Conservation (phyloP, 2,797 vertebrate species). For the Eulemur rubriventer region DNA sequence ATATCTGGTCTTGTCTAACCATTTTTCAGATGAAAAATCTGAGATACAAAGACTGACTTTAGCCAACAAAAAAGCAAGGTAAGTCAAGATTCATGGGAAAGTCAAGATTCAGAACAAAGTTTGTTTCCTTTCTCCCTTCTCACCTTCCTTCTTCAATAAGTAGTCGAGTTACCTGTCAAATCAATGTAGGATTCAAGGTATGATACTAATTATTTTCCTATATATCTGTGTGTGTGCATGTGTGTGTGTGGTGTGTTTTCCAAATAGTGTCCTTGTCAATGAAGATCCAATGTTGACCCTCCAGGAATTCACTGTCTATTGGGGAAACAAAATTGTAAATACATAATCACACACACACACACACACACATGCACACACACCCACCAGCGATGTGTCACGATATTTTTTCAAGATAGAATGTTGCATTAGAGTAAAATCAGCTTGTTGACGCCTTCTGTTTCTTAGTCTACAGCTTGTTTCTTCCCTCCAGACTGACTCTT, state of each 20-base stretch:
- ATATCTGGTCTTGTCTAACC: neutral
- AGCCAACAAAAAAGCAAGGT: neutral
- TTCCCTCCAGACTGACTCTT: conserved; percentile 50
- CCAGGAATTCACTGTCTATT: neutral
- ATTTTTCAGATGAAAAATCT: neutral
- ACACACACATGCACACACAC: neutral
- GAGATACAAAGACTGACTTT: neutral
- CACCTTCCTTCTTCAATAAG: conserved; percentile 17
- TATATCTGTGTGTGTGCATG: neutral
- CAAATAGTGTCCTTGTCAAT: neutral
- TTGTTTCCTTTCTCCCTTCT: neutral
- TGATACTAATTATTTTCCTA: neutral
- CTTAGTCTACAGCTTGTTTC: conserved; percentile 20
- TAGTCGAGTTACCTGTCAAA: neutral
- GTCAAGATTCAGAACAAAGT: conserved; percentile 5
- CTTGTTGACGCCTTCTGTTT: neutral
- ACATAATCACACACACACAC: neutral
- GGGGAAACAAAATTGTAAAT: conserved; percentile 4
- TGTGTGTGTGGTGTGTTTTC: neutral
- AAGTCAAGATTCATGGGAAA: neutral
- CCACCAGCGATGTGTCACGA: neutral
- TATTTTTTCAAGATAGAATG: conserved; percentile 43
- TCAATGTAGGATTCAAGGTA: neutral
- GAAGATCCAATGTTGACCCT: neutral
- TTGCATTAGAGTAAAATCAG: neutral